phyloP scores from a whole-genome alignment of 2,888 invertebrate genomes.

The Venustoraphidia nigricollis region DNA sequence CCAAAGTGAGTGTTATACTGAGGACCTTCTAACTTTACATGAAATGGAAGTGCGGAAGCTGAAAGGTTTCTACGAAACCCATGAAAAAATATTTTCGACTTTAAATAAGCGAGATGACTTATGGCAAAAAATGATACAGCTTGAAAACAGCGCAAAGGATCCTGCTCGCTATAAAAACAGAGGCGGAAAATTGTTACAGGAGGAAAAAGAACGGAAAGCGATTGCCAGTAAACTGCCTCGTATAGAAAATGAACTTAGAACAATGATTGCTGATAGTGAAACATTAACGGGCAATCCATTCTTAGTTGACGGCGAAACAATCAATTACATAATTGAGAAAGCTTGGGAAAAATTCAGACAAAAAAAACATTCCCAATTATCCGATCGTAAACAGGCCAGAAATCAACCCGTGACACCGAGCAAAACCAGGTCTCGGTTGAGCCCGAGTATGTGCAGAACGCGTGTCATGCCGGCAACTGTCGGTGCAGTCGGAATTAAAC shows the following conservation, averaged over 20 bases:
- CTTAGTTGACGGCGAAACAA: conserved; percentile 43
- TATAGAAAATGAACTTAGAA: conserved; percentile 48
- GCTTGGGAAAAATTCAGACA: conserved; percentile 46
- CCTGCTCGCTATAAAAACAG: conserved; percentile 75
- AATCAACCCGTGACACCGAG: conserved; percentile 14
- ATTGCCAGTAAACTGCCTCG: conserved; percentile 56
- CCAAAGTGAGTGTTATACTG: conserved; percentile 53
- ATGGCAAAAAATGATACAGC: conserved; percentile 59
- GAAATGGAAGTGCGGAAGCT: conserved; percentile 62
- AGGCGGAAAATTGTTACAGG: conserved; percentile 69
- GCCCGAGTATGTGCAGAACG: too few relatives aligned
- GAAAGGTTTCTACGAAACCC: conserved; percentile 43
- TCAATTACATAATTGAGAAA: conserved; percentile 41
- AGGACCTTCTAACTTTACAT: conserved; percentile 63
- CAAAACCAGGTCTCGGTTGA: too few relatives aligned
- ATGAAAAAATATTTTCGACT: conserved; percentile 50
- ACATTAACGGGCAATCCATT: conserved; percentile 36
- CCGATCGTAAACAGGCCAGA: conserved; percentile 32
- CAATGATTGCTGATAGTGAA: conserved; percentile 38
- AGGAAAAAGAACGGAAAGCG: conserved; percentile 75
- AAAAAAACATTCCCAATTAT: conserved; percentile 34
- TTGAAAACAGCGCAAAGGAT: conserved; percentile 62
- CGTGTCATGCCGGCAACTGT: too few relatives aligned
- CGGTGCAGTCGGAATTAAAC: too few relatives aligned
- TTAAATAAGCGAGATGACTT: conserved; percentile 48